Percentiles rank a stretch among this genome's conserved stretches.
Conservation (phyloP, 23 tunicate genomes). For the Diplosoma virens region DNA sequence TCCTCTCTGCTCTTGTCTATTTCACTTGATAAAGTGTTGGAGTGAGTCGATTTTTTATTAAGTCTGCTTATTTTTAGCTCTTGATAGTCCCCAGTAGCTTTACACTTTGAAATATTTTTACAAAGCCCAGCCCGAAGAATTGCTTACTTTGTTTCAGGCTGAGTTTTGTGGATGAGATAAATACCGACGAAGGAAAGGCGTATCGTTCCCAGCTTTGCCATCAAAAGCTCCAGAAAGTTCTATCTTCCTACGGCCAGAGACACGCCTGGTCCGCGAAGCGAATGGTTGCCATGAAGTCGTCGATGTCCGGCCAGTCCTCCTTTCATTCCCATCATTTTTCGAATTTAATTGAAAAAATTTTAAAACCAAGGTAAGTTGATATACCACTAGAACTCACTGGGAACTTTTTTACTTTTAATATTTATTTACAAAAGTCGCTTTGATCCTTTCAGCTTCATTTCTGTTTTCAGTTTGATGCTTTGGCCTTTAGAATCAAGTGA, state of each 20-base stretch:
- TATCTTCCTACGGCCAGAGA: constrained; percentile 29
- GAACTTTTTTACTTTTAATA: too few species aligned
- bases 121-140: too few species aligned
- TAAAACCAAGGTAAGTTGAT: constrained; percentile 40
- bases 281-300: constrained; percentile 26
- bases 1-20: constrained; percentile 20
- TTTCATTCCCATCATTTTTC: constrained; percentile 72
- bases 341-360: constrained; percentile 50
- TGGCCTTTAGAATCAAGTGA: too few species aligned
- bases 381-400: too few species aligned
- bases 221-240: constrained; percentile 1
- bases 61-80: too few species aligned
- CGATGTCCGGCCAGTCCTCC: constrained; percentile 2
- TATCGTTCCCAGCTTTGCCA: constrained; percentile 17
- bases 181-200: constrained; percentile 21
- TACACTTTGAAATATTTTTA: too few species aligned
- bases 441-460: too few species aligned
- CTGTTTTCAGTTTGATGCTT: too few species aligned
- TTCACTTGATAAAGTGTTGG: constrained; percentile 46
- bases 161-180: constrained; percentile 12
- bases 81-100: too few species aligned
- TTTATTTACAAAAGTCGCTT: too few species aligned
- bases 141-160: too few species aligned
- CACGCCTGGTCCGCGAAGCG: constrained; percentile 74
- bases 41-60: too few species aligned